These are phyloP conservation scores for Melitaea athalia DNA, from an alignment of 2,888 invertebrate species.

Conservation along the genomic window DNA sequence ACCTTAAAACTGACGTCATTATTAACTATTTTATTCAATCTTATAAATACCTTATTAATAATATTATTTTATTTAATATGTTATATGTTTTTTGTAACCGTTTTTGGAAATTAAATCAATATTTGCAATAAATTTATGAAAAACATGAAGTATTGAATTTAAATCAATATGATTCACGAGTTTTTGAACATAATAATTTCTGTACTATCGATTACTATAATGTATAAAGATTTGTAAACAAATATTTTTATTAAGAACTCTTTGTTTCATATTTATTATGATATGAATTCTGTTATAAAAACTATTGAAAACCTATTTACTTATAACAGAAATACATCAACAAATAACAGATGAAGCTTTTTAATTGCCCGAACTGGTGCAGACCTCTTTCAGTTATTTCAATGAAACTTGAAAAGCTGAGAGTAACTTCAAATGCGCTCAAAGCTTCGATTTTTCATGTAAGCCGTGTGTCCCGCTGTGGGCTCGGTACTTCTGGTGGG, in stretches of 20 bases:
- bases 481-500: slow-evolving; percentile 57
- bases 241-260: no score
- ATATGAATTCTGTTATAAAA: neutral
- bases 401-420: slow-evolving; percentile 7
- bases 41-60: no score
- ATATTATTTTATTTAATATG: no score
- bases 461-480: slow-evolving; percentile 52
- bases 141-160: no score
- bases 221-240: neutral
- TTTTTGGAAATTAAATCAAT: no score
- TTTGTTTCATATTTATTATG: no score
- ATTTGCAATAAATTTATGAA: no score
- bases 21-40: slow-evolving; percentile 1
- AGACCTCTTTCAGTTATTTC: slow-evolving; percentile 7
- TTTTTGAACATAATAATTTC: neutral
- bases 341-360: slow-evolving; percentile 5
- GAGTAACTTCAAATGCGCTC: slow-evolving; percentile 1
- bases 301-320: neutral
- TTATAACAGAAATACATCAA: neutral
- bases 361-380: slow-evolving; percentile 8
- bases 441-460: slow-evolving; percentile 11
- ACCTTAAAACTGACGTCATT: slow-evolving; percentile 27
- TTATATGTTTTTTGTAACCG: no score
- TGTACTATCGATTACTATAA: neutral
- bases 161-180: neutral